Evolutionary conservation across 1,140 invertebrate species (phyloP), one percentile per base, ranked within the genome.

Genomic region (Popillia japonica): DNA sequence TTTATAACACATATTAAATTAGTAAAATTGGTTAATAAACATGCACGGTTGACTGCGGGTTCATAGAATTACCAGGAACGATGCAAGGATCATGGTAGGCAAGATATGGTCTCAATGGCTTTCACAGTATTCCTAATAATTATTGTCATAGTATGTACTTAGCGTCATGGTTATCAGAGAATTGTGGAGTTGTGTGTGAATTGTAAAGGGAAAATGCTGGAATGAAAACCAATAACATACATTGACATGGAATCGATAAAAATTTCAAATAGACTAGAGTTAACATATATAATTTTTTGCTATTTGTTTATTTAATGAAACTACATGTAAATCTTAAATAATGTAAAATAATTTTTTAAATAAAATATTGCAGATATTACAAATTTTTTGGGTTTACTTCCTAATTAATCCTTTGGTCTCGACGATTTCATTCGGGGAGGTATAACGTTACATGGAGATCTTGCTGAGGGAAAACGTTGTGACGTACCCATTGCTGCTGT

Each of bases 401-500:
- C 61, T 17, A 22, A 23, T 68, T 22, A 68, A 8, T 68, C 27
- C 11, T 8, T 23, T 68, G 22, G 17, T 68, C 27, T 68, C 11
- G 61, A 27, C 8, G 61, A 68, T 68, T 68, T 68, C 11, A 68
- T 23, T 8, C 61, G 27, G 20, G 61, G 7, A 34, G 7, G 20
- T 68, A 68, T 34, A 68, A 68, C 61, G 9, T 27, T 10, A 68
- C 22, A 27, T 8, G 61, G 61, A 17, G 72, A 74, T 74, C 41
- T 74, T 41, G 72, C 41, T 7, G 75, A 41, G 40, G 41, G 75
- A 55, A 76, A 76, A 9, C 75, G 75, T 76, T 76, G 75, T 7
- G 75, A 76, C 2, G 75, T 76, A 27, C 75, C 75, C 75, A 76
- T 76, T 6, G 44, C 44, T 48, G 75, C 75, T 8, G 75, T 76